These are phyloP conservation scores for Malurus cyaneus DNA, from an alignment of 2,113 vertebrate species.

Conservation along the genomic window DNA sequence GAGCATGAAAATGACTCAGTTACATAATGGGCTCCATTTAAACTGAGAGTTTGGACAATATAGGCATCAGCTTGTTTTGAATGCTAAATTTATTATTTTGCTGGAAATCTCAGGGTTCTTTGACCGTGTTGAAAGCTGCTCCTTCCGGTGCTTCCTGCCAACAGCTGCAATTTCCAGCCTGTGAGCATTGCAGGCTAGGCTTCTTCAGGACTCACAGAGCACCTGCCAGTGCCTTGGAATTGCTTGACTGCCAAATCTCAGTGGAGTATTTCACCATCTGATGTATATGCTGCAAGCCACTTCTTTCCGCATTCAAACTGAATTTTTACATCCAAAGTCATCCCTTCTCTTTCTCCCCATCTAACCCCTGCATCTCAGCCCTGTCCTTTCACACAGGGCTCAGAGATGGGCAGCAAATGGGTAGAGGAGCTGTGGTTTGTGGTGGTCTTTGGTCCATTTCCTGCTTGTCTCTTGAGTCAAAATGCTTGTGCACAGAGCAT, in stretches of 20 bases:
- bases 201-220: background rate
- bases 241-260: fast-evolving
- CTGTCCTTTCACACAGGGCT: background rate
- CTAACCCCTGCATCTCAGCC: background rate
- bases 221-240: background rate
- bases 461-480: background rate
- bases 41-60: background rate
- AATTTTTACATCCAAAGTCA: background rate
- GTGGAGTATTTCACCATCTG: background rate
- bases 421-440: background rate
- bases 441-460: background rate
- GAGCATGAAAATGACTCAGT: slow-evolving; percentile 26
- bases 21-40: background rate
- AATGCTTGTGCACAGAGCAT: background rate
- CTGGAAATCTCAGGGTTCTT: background rate
- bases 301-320: background rate
- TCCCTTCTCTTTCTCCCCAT: background rate
- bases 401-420: background rate
- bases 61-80: background rate
- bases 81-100: background rate
- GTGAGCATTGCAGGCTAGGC: background rate
- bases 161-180: background rate
- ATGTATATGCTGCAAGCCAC: background rate
- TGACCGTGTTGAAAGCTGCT: background rate
- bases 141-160: background rate